Evolutionary conservation across 2,888 invertebrate genomes (phyloP), one percentile per base, ranked within the genome.

Genomic region (Sericinus montela): DNA sequence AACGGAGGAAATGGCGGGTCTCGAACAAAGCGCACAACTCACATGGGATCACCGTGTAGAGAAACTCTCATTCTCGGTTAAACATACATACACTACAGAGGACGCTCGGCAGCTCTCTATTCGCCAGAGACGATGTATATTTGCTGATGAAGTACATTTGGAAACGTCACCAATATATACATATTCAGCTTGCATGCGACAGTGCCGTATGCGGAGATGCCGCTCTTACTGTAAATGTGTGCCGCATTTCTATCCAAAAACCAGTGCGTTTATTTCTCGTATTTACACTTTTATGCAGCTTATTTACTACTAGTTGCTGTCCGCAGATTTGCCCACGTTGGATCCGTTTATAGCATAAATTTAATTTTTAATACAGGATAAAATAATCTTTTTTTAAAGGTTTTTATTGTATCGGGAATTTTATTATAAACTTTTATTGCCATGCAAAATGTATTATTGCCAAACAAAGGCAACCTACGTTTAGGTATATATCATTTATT

Each of bases 51-150:
- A 87, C 8, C 81, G 87, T 13, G 91, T 92, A 1, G 88, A 90
- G 54, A 90, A 89, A 59, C 90, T 93, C 0, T 90, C 90, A 0
- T 93, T 95, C 67, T 93, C 93, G 0, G 92, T 94, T 16, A 94
- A 94, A 64, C 92, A 93, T 67, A 94, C 94, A 0, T 94, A 94
- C 69, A 94, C 94, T 0, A 94, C 94, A 0, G 91, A 91, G 49
- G 94, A 94, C 65, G 94, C 94, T 0, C 85, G 91, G 0, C 94
- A 94, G 60, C 77, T 95, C 7, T 89, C 89, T 1, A 73, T 89
- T 9, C 90, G 90, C 1, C 95, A 95, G 69, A 79, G 95, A 8
- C 91, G 93, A 45, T 95, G 95, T 62, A 90, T 94, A 25, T 95
- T 94, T 63, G 85, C 90, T 0, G 90, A 94, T 59, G 95, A 95